A percentile compares a stretch with the other conserved stretches of the same genome.
These are phyloP conservation scores for Vimba vimba DNA, from an alignment of 2,113 vertebrate genomes.

Conservation along the genomic window DNA sequence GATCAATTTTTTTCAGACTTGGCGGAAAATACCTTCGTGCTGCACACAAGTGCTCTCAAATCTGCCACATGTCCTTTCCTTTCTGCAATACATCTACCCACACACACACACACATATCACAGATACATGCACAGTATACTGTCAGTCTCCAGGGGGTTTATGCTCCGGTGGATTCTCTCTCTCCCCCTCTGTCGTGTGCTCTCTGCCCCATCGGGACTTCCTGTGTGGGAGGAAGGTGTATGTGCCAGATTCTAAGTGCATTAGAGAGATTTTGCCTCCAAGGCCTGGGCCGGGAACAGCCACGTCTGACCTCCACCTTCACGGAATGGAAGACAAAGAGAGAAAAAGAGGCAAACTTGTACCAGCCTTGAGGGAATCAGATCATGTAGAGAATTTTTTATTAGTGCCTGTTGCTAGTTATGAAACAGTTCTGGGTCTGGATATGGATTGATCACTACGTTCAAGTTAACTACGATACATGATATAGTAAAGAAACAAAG, in stretches of 20 bases:
- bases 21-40: constrained; percentile 47
- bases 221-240: constrained; percentile 40
- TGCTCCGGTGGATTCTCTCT: constrained; percentile 45
- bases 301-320: constrained; percentile 31
- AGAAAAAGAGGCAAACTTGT: constrained; percentile 1
- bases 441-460: not conserved
- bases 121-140: constrained; percentile 15
- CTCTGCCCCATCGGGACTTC: constrained; percentile 55
- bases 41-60: constrained; percentile 44
- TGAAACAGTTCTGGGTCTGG: not conserved
- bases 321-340: constrained; percentile 35
- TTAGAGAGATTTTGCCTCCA: constrained; percentile 37
- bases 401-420: not conserved
- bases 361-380: not conserved
- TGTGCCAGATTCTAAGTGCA: constrained; percentile 29
- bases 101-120: constrained; percentile 43
- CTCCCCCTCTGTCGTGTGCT: constrained; percentile 56
- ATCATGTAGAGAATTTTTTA: not conserved
- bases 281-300: not conserved
- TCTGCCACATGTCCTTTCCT: constrained; percentile 20
- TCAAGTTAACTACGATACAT: not conserved
- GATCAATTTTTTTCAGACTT: constrained; percentile 53
- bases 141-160: constrained; percentile 31
- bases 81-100: not conserved
- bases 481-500: not conserved